phyloP scores from a whole-genome alignment of 2,113 vertebrate genomes.

The Bos indicus region DNA sequence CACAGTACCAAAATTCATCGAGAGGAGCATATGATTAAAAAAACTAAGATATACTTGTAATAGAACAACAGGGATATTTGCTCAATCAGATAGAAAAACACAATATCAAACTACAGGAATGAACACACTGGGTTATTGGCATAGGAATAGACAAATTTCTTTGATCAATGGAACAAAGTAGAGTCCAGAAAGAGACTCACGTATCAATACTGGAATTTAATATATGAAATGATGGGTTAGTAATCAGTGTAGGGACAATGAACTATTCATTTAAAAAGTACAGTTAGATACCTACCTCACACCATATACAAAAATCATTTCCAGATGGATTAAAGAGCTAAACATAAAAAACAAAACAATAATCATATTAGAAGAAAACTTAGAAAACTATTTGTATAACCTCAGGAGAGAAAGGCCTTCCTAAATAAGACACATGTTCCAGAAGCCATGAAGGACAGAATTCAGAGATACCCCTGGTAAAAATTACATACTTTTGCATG shows the following conservation, averaged over 20 bases:
- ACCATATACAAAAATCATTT: slow-evolving; percentile 78
- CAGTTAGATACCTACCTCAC: slow-evolving; percentile 75
- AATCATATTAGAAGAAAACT: slow-evolving; percentile 75
- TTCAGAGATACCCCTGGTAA: slow-evolving; percentile 11
- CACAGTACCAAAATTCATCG: neutral
- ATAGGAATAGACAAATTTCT: slow-evolving; percentile 31
- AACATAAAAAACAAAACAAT: slow-evolving; percentile 77
- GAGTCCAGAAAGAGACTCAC: slow-evolving; percentile 10
- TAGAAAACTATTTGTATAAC: slow-evolving; percentile 51
- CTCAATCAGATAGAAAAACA: neutral
- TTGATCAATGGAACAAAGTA: slow-evolving; percentile 21
- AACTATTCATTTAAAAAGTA: slow-evolving; percentile 64
- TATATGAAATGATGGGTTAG: slow-evolving; percentile 70
- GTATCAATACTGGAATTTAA: slow-evolving; percentile 45
- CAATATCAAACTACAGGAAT: neutral
- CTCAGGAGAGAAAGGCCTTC: slow-evolving; percentile 60
- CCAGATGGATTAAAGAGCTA: slow-evolving; percentile 78
- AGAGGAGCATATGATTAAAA: neutral
- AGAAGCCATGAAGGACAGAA: slow-evolving; percentile 20
- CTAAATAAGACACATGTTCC: slow-evolving; percentile 38
- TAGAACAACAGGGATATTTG: slow-evolving; percentile 8
- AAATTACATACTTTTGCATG: slow-evolving; percentile 29
- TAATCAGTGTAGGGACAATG: slow-evolving; percentile 60
- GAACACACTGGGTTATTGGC: slow-evolving; percentile 1
- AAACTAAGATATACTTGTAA: neutral